Evolutionary conservation across 1,140 invertebrate genomes (phyloP), one percentile per base, ranked within the genome.

Genomic region (Zaprionus lachaisei): DNA sequence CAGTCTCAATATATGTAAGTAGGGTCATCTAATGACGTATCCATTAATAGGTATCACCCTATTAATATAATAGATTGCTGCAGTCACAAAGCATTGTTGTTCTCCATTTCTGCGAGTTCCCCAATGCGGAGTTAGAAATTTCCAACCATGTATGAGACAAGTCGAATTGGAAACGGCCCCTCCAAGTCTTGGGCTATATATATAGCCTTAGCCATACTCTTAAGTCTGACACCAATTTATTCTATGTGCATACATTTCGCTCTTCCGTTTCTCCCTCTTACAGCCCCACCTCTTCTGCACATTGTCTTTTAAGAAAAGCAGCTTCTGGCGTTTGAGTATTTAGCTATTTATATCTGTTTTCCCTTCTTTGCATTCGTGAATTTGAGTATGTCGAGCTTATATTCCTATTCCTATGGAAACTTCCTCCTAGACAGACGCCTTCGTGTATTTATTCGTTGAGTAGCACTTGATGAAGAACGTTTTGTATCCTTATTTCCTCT

Each of bases 1-100:
- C 34, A 64, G 37, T 34, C 31, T 34, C 67, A 34, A 37, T 51
- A n/a, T 51, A 37, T 51, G 12, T 58, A 58, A 31, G 51, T 31
- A 54, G 66, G 60, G 41, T 14, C 47, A 41, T 64, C 60, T 60
- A 71, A 66, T 77, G 63, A 44, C 57, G 17, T 24, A 67, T 66
- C 68, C 55, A 64, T 71, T 37, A 58, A 26, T 31, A 22, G 31
- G 60, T 17, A 64, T 64, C 41, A 51, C 60, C 15, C 28, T 71
- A 34, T 58, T 71, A 51, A 71, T 14, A 9, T 26, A 44, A 38
- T 49, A 54, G 15, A 56, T 28, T 26, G 34, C 20, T 22, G 24
- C n/a, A 47, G 15, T 41, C 5, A 47, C 37, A 38, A 15, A 14
- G 37, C 37, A 38, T 15, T 38, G 14, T 38, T 38, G 37, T 38